Evolutionary conservation across 2,888 invertebrate genomes (phyloP).

Genomic region (Synanthedon andrenaeformis): DNA sequence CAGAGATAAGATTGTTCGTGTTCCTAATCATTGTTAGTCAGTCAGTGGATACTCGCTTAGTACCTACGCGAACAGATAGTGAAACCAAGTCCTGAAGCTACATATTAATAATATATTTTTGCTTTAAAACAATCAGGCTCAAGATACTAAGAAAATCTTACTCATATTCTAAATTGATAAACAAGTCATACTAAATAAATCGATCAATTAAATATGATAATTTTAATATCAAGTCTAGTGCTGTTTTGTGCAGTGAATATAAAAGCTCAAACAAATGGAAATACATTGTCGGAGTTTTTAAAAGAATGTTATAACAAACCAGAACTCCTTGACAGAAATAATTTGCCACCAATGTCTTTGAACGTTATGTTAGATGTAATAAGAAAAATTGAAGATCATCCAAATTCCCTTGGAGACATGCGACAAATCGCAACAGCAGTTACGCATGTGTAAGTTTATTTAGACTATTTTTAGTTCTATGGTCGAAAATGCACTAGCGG

Average conservation of each 20-base stretch:
- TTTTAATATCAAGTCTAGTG: background rate
- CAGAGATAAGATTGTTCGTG: slow-evolving; percentile 11
- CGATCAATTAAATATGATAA: background rate
- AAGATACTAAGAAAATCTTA: too few species aligned
- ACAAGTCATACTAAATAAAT: too few species aligned
- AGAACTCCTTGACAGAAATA: slow-evolving; percentile 64
- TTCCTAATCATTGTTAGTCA: slow-evolving; percentile 1
- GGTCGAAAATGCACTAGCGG: background rate
- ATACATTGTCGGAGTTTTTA: slow-evolving; percentile 8
- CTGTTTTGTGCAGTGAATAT: slow-evolving; percentile 3
- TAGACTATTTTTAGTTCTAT: background rate
- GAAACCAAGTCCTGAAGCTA: background rate
- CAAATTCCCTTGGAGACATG: slow-evolving; percentile 56
- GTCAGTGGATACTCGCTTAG: background rate
- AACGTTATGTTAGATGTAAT: slow-evolving; percentile 73
- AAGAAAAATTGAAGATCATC: slow-evolving; percentile 72
- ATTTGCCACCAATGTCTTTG: slow-evolving; percentile 72
- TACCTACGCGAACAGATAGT: background rate
- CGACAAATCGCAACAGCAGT: slow-evolving; percentile 62
- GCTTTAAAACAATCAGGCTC: too few species aligned
- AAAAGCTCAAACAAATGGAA: slow-evolving; percentile 7
- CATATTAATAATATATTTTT: too few species aligned
- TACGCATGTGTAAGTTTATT: slow-evolving; percentile 58
- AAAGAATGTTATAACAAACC: slow-evolving; percentile 73
- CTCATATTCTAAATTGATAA: background rate